Base-by-base conservation (phyloP, 2,113 vertebrate species). In the Phylloscopus whistleri region DNA sequence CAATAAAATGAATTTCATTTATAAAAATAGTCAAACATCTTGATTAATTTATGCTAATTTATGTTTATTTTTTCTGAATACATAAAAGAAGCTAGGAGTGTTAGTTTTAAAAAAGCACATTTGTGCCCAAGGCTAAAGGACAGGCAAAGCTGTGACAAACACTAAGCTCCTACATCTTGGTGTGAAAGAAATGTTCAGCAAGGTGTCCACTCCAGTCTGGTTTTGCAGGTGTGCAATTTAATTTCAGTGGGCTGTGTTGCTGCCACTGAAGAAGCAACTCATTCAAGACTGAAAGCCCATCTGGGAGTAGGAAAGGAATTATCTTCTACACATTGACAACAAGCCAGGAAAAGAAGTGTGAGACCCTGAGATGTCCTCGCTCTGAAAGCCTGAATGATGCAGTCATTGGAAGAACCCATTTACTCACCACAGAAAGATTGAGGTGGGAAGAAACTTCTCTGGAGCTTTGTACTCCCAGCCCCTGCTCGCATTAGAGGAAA, bases 41-140 rank as follows among this genome's bases (percentile, higher is more conserved):
- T 95, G 85, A 86, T 94, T 95, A 94, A 92, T 93, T 75, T 92
- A 93, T 93, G 89, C 76, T 89, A 84, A 92, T 94, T 81, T 94
- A 95, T 95, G 76, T 92, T 92, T 80, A 79, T 88, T 90, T 51
- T 89, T 89, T 86, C 80, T 81, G 84, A 90, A 89, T 94, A 20
- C 58, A 83, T 83, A 58, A 82, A 89, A 75, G 26, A 73, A 46
- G 58, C 44, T 8, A 23, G 13, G 69, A 66, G 30, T 18, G 31
- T 81, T 76, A 20, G 13, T 91, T 89, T 72, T 19, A 4, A 37
- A 86, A 84, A 92, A 90, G 9, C 28, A 39, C 7, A 0, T 37
- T 80, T 83, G 49, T 90, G 11, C 80, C 51, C 33, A 28, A 80
- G 55, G 24, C 80, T 90, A 73, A 88, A 90, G 83, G 63, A 79